Conservation (phyloP, 2,888 invertebrate species). For the Tinea semifulvella region DNA sequence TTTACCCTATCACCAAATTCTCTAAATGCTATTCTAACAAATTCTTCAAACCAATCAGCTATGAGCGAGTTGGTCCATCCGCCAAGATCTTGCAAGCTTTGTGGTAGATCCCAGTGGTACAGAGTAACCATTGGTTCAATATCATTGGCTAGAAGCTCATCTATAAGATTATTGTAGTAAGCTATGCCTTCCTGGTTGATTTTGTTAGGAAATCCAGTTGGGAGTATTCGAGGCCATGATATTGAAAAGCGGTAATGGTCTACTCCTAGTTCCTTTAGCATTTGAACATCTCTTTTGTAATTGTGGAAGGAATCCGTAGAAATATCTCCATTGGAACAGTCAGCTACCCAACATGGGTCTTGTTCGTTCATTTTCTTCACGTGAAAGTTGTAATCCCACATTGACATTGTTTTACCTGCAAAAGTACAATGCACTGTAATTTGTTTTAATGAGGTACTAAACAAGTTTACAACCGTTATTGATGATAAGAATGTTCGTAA, state of each 20-base stretch:
- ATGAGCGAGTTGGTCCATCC: constrained; percentile 56
- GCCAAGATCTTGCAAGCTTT: constrained; percentile 57
- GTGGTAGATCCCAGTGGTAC: constrained; percentile 62
- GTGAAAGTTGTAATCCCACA: constrained; percentile 15
- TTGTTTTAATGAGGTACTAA: no score
- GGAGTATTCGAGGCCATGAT: constrained; percentile 71
- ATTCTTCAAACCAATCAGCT: constrained; percentile 51
- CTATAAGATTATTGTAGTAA: constrained; percentile 50
- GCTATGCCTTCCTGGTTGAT: constrained; percentile 50
- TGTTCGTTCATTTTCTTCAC: neutral
- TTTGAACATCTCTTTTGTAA: constrained; percentile 16
- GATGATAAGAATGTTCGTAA: no score
- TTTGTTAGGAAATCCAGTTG: constrained; percentile 60
- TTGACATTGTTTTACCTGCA: constrained; percentile 20
- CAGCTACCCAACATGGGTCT: neutral
- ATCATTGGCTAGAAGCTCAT: constrained; percentile 62
- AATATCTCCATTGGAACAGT: constrained; percentile 12
- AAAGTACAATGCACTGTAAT: no score
- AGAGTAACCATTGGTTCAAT: constrained; percentile 69
- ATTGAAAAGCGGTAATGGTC: constrained; percentile 66
- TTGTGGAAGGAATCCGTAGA: constrained; percentile 14
- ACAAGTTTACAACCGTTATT: no score
- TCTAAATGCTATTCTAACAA: constrained; percentile 42
- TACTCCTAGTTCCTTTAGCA: constrained; percentile 17
- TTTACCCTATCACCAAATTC: constrained; percentile 54